A percentile compares a stretch with the other conserved stretches of the same genome.
Evolutionary conservation across 1,140 invertebrate species (phyloP).

Genomic region (Ips nitidus): DNA sequence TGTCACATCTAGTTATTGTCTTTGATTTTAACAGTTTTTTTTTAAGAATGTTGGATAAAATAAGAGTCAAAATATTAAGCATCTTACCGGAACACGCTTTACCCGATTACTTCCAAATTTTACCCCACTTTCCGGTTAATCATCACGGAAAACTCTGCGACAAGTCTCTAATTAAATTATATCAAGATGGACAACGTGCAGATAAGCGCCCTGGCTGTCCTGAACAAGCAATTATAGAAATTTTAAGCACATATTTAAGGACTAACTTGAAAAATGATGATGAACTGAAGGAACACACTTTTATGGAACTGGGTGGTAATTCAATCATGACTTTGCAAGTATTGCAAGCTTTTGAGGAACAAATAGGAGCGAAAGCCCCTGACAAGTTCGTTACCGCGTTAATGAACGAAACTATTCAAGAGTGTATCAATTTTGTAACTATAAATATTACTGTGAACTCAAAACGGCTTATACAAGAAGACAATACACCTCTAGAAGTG

Average conservation of each 20-base stretch:
- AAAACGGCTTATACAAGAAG: too few species aligned
- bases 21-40: background rate
- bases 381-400: conserved; percentile 44
- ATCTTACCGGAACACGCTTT: conserved; percentile 41
- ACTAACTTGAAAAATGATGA: conserved; percentile 32
- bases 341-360: conserved; percentile 47
- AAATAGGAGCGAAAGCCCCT: conserved; percentile 19
- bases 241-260: conserved; percentile 38
- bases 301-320: conserved; percentile 56
- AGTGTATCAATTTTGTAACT: conserved; percentile 30
- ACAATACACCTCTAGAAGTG: too few species aligned
- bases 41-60: conserved; percentile 51
- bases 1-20: background rate
- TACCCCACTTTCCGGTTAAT: conserved; percentile 59
- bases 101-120: conserved; percentile 58
- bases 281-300: conserved; percentile 45
- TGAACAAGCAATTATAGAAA: conserved; percentile 3
- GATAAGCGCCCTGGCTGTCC: background rate
- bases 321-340: conserved; percentile 55
- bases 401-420: conserved; percentile 45
- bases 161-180: conserved; percentile 43
- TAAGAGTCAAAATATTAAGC: conserved; percentile 49
- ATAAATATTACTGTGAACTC: background rate
- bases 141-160: conserved; percentile 62
- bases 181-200: conserved; percentile 1